phyloP scores from a whole-genome alignment of 1,140 invertebrate genomes.

The Pantala flavescens region DNA sequence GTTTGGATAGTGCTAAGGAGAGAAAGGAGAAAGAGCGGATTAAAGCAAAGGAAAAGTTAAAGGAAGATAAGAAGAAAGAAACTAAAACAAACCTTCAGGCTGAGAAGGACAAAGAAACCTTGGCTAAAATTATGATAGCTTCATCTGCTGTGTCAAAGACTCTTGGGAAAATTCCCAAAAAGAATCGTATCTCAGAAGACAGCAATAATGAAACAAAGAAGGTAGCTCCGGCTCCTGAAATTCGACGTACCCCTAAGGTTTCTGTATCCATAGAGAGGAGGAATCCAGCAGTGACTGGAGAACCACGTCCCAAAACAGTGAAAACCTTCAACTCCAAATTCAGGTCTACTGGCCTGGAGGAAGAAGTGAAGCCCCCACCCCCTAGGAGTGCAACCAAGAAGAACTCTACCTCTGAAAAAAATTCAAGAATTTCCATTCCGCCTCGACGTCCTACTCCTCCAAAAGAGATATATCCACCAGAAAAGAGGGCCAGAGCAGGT shows the following conservation, averaged over 20 bases:
- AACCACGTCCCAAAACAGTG: constrained; percentile 46
- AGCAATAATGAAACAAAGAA: constrained; percentile 35
- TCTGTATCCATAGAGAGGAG: constrained; percentile 69
- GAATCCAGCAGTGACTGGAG: constrained; percentile 35
- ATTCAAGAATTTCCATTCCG: constrained; percentile 39
- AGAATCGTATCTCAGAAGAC: constrained; percentile 38
- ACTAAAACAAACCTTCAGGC: constrained; percentile 31
- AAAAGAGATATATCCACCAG: constrained; percentile 19
- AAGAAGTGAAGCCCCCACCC: constrained; percentile 67
- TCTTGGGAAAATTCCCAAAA: constrained; percentile 66
- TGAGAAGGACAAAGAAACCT: constrained; percentile 55
- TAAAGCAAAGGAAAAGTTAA: constrained; percentile 32
- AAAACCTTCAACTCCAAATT: constrained; percentile 83
- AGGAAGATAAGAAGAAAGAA: constrained; percentile 33
- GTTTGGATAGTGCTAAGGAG: not conserved
- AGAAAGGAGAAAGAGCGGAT: not conserved
- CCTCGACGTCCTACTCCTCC: constrained; percentile 13
- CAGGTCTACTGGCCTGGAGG: constrained; percentile 71
- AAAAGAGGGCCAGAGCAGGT: constrained; percentile 21
- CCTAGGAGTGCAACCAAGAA: constrained; percentile 41
- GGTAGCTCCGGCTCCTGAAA: constrained; percentile 24
- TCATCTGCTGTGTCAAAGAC: constrained; percentile 38
- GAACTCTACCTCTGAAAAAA: constrained; percentile 36
- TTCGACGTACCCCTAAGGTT: constrained; percentile 50
- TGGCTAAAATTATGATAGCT: constrained; percentile 52